Conservation (phyloP, 2,888 invertebrate species). For the Nipponacmea schrenckii region DNA sequence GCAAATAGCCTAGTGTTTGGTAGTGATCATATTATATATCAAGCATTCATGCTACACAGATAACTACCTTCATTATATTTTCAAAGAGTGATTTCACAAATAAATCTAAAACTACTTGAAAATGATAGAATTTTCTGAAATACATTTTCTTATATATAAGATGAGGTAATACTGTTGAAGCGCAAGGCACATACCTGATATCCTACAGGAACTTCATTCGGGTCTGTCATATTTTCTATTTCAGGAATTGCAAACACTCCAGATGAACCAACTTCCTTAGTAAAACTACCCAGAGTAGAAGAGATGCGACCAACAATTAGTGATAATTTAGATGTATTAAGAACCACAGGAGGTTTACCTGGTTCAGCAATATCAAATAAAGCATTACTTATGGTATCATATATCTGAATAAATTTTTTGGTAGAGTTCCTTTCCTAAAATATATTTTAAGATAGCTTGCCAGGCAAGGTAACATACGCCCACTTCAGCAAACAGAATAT, state of each 20-base stretch:
- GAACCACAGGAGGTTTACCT: not conserved
- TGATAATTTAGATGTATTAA: not conserved
- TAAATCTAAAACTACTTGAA: too few species aligned
- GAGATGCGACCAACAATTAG: not conserved
- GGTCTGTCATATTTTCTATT: not conserved
- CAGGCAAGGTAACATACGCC: too few species aligned
- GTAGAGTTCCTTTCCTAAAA: not conserved
- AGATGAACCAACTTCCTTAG: not conserved
- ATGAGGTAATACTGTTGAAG: too few species aligned
- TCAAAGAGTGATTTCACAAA: too few species aligned
- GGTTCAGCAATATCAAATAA: not conserved
- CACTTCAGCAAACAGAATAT: too few species aligned
- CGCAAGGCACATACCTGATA: not conserved
- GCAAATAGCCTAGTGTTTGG: too few species aligned
- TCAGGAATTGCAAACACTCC: not conserved
- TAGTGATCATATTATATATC: too few species aligned
- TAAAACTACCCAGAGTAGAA: not conserved
- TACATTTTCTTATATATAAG: too few species aligned
- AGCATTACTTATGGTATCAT: not conserved
- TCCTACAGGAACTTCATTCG: not conserved
- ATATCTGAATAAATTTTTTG: not conserved
- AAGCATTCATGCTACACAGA: too few species aligned
- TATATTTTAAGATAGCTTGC: too few species aligned
- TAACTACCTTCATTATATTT: too few species aligned
- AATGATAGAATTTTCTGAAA: too few species aligned